A percentile compares a stretch with the other conserved stretches of the same genome.
phyloP scores from a whole-genome alignment of 1,140 invertebrate genomes.

The Leptinotarsa undecemlineata region DNA sequence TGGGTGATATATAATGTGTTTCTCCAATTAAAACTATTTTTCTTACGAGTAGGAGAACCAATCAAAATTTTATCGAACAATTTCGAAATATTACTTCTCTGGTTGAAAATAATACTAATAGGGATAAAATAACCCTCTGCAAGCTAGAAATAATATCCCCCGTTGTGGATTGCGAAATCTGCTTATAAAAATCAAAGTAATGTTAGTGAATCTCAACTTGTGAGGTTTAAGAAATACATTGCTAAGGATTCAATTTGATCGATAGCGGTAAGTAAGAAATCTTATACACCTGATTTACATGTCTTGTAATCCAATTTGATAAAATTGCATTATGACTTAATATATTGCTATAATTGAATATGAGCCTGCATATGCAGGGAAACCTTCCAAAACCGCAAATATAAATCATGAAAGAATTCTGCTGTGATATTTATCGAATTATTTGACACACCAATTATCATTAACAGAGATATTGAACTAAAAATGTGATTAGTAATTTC shows the following conservation, averaged over 20 bases:
- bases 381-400: conserved; percentile 14
- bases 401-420: too few species aligned
- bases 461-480: too few species aligned
- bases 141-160: background rate
- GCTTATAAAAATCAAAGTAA: too few species aligned
- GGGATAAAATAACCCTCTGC: background rate
- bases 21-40: too few species aligned
- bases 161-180: background rate
- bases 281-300: conserved; percentile 41
- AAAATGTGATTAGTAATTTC: too few species aligned
- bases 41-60: too few species aligned
- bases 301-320: conserved; percentile 44
- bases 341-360: conserved; percentile 37
- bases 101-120: too few species aligned
- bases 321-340: conserved; percentile 45
- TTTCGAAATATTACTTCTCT: too few species aligned
- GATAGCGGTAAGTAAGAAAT: conserved; percentile 42
- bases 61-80: too few species aligned
- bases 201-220: background rate
- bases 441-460: too few species aligned
- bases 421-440: too few species aligned
- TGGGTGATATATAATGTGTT: too few species aligned
- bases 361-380: conserved; percentile 30
- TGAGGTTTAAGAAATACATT: conserved; percentile 8
- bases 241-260: conserved; percentile 24